Percentiles rank a stretch among this genome's conserved stretches.
Evolutionary conservation across 2,113 vertebrate genomes (phyloP).

Genomic region (Aplodontia rufa): DNA sequence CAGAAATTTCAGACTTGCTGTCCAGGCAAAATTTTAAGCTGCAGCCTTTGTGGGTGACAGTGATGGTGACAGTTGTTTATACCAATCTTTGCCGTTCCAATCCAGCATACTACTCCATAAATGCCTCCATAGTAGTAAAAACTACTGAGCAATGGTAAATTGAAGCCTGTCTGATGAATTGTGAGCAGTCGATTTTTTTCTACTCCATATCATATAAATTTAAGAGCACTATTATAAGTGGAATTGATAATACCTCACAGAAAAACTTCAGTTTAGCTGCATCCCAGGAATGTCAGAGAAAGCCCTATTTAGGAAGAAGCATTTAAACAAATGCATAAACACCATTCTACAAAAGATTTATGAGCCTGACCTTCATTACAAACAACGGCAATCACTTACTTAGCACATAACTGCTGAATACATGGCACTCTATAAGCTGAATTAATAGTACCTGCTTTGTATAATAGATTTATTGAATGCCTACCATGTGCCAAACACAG

Average conservation of each 20-base stretch:
- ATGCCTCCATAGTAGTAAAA: slow-evolving; percentile 47
- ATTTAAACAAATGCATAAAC: slow-evolving; percentile 47
- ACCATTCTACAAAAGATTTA: slow-evolving; percentile 36
- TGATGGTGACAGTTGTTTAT: slow-evolving; percentile 28
- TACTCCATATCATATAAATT: slow-evolving; percentile 45
- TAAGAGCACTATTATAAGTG: slow-evolving; percentile 57
- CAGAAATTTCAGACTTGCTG: slow-evolving; percentile 62
- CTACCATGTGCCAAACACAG: background rate
- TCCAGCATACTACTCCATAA: background rate
- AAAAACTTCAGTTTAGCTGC: slow-evolving; percentile 38
- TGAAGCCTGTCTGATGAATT: slow-evolving; percentile 56
- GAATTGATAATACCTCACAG: slow-evolving; percentile 44
- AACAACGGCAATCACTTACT: background rate
- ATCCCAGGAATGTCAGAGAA: slow-evolving; percentile 32
- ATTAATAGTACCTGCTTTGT: background rate
- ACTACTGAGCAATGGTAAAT: slow-evolving; percentile 56
- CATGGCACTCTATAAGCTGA: background rate
- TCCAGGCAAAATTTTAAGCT: slow-evolving; percentile 62
- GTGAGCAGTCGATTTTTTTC: background rate
- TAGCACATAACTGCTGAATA: background rate
- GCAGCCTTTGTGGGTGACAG: slow-evolving; percentile 33
- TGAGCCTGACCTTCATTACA: slow-evolving; percentile 47
- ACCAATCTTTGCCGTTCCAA: slow-evolving; percentile 23
- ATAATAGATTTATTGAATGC: background rate
- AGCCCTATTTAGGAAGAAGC: background rate